phyloP scores from a whole-genome alignment of 2,797 vertebrate genomes.

The Anomalospiza imberbis region DNA sequence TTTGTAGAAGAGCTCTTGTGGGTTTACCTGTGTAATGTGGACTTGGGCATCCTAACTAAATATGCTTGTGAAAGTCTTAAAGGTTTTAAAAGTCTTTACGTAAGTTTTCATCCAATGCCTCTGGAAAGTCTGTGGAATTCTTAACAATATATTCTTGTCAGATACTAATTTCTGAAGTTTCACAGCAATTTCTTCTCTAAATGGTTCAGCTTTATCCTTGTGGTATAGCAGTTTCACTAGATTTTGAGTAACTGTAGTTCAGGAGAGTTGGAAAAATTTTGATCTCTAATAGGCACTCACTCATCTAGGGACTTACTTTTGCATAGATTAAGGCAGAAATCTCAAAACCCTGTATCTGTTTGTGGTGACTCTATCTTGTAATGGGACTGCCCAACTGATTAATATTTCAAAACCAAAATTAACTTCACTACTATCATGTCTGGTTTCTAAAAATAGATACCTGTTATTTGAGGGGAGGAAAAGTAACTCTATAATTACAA shows the following conservation, averaged over 20 bases:
- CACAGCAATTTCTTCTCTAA: not conserved
- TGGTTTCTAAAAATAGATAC: not conserved
- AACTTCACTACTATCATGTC: not conserved
- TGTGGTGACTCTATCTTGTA: not conserved
- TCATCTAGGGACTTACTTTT: not conserved
- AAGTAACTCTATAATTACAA: not conserved
- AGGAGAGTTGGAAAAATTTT: not conserved
- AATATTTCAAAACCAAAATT: not conserved
- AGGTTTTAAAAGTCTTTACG: not conserved
- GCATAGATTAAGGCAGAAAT: not conserved
- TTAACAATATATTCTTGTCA: not conserved
- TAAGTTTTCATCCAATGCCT: not conserved
- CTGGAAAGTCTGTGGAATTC: not conserved
- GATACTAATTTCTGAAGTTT: not conserved
- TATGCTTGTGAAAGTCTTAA: not conserved
- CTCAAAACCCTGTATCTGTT: not conserved
- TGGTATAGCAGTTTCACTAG: not conserved
- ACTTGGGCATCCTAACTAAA: not conserved
- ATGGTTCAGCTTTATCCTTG: not conserved
- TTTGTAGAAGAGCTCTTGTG: not conserved
- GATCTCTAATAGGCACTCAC: not conserved
- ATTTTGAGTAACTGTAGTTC: not conserved
- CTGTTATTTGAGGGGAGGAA: not conserved
- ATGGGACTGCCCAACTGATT: not conserved
- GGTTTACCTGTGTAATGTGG: not conserved